These are phyloP conservation scores for Malacosoma neustria DNA, from an alignment of 2,888 invertebrate species.

Conservation along the genomic window DNA sequence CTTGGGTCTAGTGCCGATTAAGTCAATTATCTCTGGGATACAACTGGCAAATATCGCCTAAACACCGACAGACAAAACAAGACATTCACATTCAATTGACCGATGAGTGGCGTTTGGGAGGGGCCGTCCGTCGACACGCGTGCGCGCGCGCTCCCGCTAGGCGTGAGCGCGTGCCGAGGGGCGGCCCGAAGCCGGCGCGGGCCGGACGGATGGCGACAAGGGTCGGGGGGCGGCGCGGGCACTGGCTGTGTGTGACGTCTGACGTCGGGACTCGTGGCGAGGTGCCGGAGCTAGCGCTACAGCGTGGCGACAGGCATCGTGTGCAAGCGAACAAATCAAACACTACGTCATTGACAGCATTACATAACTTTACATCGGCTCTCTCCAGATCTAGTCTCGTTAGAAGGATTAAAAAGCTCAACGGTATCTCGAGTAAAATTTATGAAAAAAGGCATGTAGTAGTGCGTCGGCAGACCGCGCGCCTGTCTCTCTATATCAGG, in stretches of 20 bases:
- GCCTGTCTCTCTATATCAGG: conserved; percentile 62
- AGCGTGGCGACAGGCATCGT: conserved; percentile 76
- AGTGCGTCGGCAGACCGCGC: conserved; percentile 72
- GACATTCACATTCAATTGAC: conserved; percentile 72
- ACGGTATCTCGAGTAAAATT: conserved; percentile 70
- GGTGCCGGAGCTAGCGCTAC: conserved; percentile 76
- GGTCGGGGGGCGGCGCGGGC: conserved; percentile 51
- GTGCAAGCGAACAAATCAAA: conserved; percentile 77
- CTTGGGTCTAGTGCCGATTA: conserved; percentile 99
- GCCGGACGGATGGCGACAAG: too few species aligned
- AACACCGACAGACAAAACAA: conserved; percentile 78
- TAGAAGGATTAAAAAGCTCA: conserved; percentile 74
- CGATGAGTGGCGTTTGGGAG: conserved; percentile 35
- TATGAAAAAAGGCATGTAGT: conserved; percentile 73
- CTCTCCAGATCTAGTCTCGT: conserved; percentile 74
- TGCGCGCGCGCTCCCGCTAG: conserved; percentile 17
- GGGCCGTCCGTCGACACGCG: conserved; percentile 31
- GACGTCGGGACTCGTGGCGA: conserved; percentile 71
- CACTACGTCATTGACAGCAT: conserved; percentile 75
- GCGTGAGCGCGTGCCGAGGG: conserved; percentile 15
- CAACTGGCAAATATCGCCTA: conserved; percentile 99
- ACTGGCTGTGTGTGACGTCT: conserved; percentile 71
- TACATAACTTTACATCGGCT: conserved; percentile 73
- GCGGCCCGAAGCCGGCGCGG: conserved; percentile 15
- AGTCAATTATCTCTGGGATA: conserved; percentile 99